Base-by-base conservation (phyloP, 2,797 vertebrate genomes). In the Catharus ustulatus region DNA sequence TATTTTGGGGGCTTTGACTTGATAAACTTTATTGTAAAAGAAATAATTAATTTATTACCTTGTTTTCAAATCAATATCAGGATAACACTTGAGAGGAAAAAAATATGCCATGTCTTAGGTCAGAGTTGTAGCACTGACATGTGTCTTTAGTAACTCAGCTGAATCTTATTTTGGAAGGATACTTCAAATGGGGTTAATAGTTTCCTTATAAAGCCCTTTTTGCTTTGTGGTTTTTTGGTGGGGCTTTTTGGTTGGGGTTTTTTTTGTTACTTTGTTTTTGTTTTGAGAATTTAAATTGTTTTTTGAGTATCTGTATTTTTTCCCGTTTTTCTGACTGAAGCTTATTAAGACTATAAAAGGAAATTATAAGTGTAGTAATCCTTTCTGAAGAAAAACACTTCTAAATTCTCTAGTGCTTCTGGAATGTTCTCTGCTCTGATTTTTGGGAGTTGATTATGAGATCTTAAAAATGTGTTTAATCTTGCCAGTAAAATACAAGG, bases 361-460 rank as follows among this genome's bases (percentile, higher is more conserved):
- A 93, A 94, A 87, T 90, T 26, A 6, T 68, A 83, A 87, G 42
- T 86, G 59, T 90, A 67, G 71, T 82, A 89, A 79, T 90, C 90
- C 67, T 84, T 84, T 90, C 48, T 95, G 81, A 94, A 77, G 57
- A 83, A 89, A 89, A 64, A 42, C 63, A 82, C 67, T 95, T 93
- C 34, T 79, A 3, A 86, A 89, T 95, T 95, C 64, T 92, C 42
- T 74, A 76, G 86, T 84, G 48, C 48, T 91, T 94, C 74, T 93
- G 93, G 92, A 95, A 96, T 82, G 72, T 95, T 94, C 81, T 84
- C 10, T 95, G 67, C 80, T 92, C 59, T 92, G 42, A 93, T 96
- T 92, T 94, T 93, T 29, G n/a, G 49, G 40, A 66, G 51, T 34
- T 91, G 75, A 81, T 85, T 59, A n/a, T 43, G 55, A 83, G 38